phyloP scores from a whole-genome alignment of 2,113 vertebrate genomes.

The Mormyrus iriodes region DNA sequence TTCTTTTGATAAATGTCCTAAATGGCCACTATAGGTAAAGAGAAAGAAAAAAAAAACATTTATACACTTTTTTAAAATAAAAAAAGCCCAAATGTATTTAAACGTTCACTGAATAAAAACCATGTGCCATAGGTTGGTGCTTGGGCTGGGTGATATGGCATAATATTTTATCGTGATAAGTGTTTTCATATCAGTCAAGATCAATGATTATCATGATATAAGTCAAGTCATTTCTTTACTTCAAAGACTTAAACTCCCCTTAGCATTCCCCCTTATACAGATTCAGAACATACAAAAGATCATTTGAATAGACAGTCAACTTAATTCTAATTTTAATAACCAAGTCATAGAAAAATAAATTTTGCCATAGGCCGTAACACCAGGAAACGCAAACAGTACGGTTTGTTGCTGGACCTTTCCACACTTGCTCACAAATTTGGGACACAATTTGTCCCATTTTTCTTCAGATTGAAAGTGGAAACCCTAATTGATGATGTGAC shows the following conservation, averaged over 20 bases:
- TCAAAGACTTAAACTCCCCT: not conserved
- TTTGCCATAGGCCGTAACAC: not conserved
- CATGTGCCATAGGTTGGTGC: not conserved
- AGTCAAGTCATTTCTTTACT: not conserved
- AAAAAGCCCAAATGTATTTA: not conserved
- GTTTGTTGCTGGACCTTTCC: not conserved
- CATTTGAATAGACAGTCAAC: not conserved
- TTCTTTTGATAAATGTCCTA: not conserved
- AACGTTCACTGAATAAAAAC: not conserved
- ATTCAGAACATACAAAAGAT: not conserved
- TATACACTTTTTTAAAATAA: not conserved
- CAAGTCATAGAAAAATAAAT: not conserved
- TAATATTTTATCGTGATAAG: not conserved
- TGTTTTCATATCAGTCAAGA: not conserved
- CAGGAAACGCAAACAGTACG: not conserved
- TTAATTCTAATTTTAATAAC: not conserved
- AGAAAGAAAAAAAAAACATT: too few relatives aligned
- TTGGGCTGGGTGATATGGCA: not conserved
- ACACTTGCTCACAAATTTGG: not conserved
- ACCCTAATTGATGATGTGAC: not conserved
- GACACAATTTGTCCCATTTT: not conserved
- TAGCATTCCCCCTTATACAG: not conserved
- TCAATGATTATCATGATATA: not conserved
- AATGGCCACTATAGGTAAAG: not conserved
- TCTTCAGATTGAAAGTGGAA: not conserved